These are phyloP conservation scores for Parnassius apollo DNA, from an alignment of 2,888 invertebrate genomes.

Conservation along the genomic window DNA sequence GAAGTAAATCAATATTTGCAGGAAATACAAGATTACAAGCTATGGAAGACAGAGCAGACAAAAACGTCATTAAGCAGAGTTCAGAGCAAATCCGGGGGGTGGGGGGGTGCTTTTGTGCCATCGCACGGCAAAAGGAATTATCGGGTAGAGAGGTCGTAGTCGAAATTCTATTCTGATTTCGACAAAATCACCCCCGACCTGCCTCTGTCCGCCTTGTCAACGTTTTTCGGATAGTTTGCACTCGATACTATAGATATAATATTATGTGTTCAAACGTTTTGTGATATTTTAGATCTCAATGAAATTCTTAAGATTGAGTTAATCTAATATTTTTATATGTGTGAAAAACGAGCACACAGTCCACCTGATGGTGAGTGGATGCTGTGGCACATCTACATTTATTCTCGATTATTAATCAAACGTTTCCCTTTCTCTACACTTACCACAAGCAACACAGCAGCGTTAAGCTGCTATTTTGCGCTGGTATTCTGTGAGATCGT, in stretches of 20 bases:
- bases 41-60: conserved; percentile 36
- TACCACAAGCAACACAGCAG: too few species aligned
- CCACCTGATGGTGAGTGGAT: too few species aligned
- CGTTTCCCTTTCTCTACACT: too few species aligned
- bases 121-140: conserved; percentile 39
- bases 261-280: too few species aligned
- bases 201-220: conserved; percentile 17
- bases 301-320: too few species aligned
- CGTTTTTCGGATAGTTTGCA: conserved; percentile 19
- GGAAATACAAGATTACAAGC: conserved; percentile 38
- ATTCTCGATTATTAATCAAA: too few species aligned
- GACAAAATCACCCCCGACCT: conserved; percentile 13
- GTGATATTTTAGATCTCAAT: too few species aligned
- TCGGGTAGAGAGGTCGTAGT: conserved; percentile 32
- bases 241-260: conserved; percentile 4
- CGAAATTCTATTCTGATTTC: conserved; percentile 35
- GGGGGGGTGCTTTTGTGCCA: conserved; percentile 34
- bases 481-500: too few species aligned
- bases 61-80: conserved; percentile 45
- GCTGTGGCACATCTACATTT: too few species aligned
- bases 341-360: too few species aligned
- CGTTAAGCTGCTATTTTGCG: too few species aligned
- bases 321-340: too few species aligned
- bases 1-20: conserved; percentile 36
- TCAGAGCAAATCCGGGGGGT: conserved; percentile 38